A percentile compares a stretch with the other conserved stretches of the same genome.
Conservation (phyloP, 2,797 vertebrate genomes). For the Acanthurus tractus region DNA sequence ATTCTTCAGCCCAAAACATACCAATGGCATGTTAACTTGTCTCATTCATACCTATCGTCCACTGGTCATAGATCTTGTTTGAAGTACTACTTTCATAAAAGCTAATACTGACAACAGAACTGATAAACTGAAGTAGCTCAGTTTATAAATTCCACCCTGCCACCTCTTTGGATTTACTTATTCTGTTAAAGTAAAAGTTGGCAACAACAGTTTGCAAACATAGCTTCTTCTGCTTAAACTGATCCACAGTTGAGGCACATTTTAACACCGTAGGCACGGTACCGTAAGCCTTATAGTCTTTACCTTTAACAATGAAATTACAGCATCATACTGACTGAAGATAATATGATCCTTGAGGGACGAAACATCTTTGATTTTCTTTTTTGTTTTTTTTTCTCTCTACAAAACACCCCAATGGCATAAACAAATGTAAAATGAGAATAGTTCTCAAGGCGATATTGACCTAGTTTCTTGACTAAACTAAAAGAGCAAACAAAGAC, state of each 20-base stretch:
- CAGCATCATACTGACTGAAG: conserved; percentile 48
- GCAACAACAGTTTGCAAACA: conserved; percentile 40
- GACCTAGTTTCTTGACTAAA: conserved; percentile 46
- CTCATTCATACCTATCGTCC: conserved; percentile 5
- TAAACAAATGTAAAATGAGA: conserved; percentile 45
- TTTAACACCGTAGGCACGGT: conserved; percentile 51
- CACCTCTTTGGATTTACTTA: conserved; percentile 22
- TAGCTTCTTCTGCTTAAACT: conserved; percentile 62
- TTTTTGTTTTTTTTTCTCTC: not conserved
- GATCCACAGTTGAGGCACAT: conserved; percentile 71
- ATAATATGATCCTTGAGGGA: conserved; percentile 36
- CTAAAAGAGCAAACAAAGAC: conserved; percentile 25
- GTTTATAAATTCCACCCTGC: conserved; percentile 20
- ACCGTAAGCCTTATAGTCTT: conserved; percentile 59
- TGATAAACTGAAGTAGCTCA: conserved; percentile 39
- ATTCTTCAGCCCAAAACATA: conserved; percentile 20
- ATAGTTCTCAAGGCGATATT: conserved; percentile 18
- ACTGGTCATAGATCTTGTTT: conserved; percentile 36
- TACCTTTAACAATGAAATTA: conserved; percentile 27
- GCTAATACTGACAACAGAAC: conserved; percentile 22
- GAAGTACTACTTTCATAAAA: conserved; percentile 45
- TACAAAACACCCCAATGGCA: conserved; percentile 24
- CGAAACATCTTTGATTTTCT: conserved; percentile 22
- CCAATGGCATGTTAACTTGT: not conserved
- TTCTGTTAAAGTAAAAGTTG: conserved; percentile 39